Evolutionary conservation across 2,888 invertebrate species (phyloP).

Genomic region (Mantis religiosa): DNA sequence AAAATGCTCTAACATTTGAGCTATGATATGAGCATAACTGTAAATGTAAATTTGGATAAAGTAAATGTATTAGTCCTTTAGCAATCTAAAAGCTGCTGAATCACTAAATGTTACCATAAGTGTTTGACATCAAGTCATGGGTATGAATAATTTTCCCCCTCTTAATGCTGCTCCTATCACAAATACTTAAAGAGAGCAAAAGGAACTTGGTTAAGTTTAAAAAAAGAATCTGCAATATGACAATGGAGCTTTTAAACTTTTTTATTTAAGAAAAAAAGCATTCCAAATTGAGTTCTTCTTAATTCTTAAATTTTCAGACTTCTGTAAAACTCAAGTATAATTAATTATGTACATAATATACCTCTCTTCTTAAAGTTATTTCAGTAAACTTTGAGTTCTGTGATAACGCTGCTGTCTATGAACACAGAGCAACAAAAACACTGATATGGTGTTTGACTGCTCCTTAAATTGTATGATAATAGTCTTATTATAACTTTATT

Average conservation of each 20-base stretch:
- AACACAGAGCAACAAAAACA: not conserved
- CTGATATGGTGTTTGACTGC: not conserved
- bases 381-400: not conserved
- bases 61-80: not conserved
- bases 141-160: not conserved
- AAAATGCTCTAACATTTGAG: not conserved
- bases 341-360: not conserved
- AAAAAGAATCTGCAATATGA: not conserved
- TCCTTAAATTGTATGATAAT: not conserved
- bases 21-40: not conserved
- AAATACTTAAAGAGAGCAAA: not conserved
- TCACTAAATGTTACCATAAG: not conserved
- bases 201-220: not conserved
- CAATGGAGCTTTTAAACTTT: too few species aligned
- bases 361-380: not conserved
- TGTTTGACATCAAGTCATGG: not conserved
- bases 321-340: not conserved
- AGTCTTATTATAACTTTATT: not conserved
- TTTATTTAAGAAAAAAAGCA: too few species aligned
- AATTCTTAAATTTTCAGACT: too few species aligned
- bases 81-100: not conserved
- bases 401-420: not conserved
- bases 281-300: too few species aligned
- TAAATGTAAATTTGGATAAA: not conserved
- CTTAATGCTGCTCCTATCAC: not conserved